Evolutionary conservation across 2,113 vertebrate genomes (phyloP), one percentile per base, ranked within the genome.

Genomic region (Rhabdomys dilectus): DNA sequence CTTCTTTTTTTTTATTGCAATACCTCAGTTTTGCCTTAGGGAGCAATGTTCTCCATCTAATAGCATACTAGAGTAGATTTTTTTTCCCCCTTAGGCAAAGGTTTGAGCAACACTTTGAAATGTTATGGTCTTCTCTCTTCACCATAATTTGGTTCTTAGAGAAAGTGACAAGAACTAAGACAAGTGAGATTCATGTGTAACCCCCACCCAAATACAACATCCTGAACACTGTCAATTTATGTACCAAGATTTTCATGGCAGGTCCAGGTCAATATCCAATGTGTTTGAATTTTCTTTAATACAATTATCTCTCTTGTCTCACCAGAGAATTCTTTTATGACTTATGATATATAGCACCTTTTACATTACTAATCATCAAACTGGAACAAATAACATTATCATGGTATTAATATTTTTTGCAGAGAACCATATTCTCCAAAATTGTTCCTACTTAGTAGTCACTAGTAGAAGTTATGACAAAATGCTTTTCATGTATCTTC

Each of bases 351-450:
- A 22, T 0, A 68, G 5, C 58, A 76, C 29, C 48, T 8, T 60
- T 95, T 97, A 81, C 45, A 84, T 2, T 64, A 34, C 36, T 91
- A 72, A 88, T 16, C 72, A 80, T 7, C 13, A 72, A 95, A 68
- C 22, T 13, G 15, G 42, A 81, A 22, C 24, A 91, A 58, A 31
- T 81, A 24, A 31, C 62, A 64, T 36, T 82, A 58, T 0, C 36
- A 64, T 78, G 45, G 2, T 22, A 68, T 34, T 66, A 68, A 76
- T 68, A 60, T 22, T 86, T 34, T 16, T 45, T 24, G 62, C 45
- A 90, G 24, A 92, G 66, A 73, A 1, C 5, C 26, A 89, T 56
- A 48, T 89, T 36, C 51, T 93, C 39, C 72, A 31, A 62, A 73
- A 80, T n/a, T 75, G 17, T 51, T 66, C 58, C 56, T 88, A 48